phyloP scores from a whole-genome alignment of 2,113 vertebrate species.

The Sceloporus undulatus region DNA sequence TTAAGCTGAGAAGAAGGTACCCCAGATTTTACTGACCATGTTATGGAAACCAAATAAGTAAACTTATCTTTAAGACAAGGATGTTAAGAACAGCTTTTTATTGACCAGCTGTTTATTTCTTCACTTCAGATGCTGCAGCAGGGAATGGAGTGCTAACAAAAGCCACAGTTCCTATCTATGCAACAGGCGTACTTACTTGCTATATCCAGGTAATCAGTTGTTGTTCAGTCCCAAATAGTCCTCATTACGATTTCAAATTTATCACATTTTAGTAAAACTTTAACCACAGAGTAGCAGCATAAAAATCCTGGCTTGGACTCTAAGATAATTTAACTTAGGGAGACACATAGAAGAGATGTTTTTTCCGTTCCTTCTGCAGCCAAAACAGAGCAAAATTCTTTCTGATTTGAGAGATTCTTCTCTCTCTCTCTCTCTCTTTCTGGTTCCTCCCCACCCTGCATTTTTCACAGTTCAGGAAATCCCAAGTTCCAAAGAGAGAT shows the following conservation, averaged over 20 bases:
- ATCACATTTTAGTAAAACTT: no score
- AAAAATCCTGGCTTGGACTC: background rate
- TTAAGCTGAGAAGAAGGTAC: background rate
- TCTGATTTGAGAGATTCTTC: background rate
- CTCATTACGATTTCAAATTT: no score
- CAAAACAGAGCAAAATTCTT: background rate
- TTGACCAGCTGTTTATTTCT: constrained; percentile 14
- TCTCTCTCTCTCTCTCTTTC: no score
- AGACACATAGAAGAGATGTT: background rate
- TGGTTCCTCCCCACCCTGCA: no score
- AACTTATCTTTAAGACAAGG: background rate
- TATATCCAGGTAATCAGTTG: constrained; percentile 91
- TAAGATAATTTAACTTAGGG: background rate
- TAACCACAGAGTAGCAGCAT: background rate
- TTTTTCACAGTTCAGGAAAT: background rate
- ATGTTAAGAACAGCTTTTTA: background rate
- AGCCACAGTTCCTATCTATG: constrained; percentile 98
- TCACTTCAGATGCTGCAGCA: constrained; percentile 85
- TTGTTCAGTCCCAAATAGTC: background rate
- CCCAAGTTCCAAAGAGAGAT: background rate
- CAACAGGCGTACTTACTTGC: constrained; percentile 97
- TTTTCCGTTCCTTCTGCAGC: background rate
- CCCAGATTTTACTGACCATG: background rate
- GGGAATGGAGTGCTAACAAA: constrained; percentile 97
- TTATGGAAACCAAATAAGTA: background rate